These are phyloP conservation scores for Bucco capensis DNA, from an alignment of 2,113 vertebrate species.

Conservation along the genomic window DNA sequence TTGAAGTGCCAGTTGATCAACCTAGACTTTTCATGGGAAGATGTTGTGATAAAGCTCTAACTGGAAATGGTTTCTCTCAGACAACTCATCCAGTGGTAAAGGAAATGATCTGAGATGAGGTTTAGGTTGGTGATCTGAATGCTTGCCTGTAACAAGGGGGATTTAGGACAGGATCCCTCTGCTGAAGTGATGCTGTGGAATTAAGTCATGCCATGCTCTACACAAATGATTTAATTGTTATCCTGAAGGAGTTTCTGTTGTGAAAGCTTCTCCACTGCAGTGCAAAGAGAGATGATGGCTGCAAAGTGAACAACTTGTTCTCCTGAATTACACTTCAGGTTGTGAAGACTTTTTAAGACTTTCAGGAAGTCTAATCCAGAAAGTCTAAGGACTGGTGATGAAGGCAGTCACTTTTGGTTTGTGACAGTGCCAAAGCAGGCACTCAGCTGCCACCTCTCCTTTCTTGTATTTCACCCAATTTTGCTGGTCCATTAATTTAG, in stretches of 20 bases:
- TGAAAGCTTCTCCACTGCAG: not conserved
- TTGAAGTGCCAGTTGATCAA: not conserved
- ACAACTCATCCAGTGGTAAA: not conserved
- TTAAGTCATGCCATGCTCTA: not conserved
- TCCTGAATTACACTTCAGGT: not conserved
- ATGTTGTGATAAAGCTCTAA: not conserved
- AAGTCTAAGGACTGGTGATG: not conserved
- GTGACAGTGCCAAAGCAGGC: not conserved
- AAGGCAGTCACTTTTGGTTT: not conserved
- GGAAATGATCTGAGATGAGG: not conserved
- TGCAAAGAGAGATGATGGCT: not conserved
- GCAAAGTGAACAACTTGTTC: not conserved
- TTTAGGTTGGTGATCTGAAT: not conserved
- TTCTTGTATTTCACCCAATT: not conserved
- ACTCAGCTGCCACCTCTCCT: not conserved
- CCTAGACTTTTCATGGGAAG: not conserved
- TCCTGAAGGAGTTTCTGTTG: not conserved
- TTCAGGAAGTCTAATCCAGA: not conserved
- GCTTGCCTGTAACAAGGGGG: not conserved
- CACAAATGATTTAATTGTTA: not conserved
- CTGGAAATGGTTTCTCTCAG: not conserved
- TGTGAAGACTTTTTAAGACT: not conserved
- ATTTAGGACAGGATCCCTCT: not conserved
- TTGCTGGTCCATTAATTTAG: no score
- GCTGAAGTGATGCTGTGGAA: not conserved